Conservation (phyloP, 2,888 invertebrate species). For the Acleris laterana region DNA sequence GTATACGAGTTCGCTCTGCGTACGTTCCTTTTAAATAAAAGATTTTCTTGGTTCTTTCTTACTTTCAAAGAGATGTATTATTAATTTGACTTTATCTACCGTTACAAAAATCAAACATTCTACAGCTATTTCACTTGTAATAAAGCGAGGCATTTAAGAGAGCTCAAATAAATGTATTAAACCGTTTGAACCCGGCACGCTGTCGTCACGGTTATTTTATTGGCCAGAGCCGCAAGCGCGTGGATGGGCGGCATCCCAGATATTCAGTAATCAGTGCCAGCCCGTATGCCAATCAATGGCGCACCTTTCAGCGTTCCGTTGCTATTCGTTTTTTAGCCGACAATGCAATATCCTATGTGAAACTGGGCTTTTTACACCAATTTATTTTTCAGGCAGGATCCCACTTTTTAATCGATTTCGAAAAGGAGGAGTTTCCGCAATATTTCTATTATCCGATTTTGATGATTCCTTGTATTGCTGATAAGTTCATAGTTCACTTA, state of each 20-base stretch:
- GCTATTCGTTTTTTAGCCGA: slow-evolving; percentile 35
- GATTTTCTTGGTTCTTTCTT: too few relatives aligned
- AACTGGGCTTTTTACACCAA: slow-evolving; percentile 3
- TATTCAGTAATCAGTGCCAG: slow-evolving; percentile 65
- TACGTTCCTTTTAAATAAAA: too few relatives aligned
- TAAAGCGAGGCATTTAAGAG: background rate
- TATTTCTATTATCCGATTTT: too few relatives aligned
- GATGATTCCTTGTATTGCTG: too few relatives aligned
- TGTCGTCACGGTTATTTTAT: slow-evolving; percentile 24
- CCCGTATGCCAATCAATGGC: slow-evolving; percentile 57
- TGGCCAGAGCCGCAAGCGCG: slow-evolving; percentile 12
- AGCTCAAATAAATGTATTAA: slow-evolving; percentile 21
- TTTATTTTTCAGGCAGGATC: slow-evolving; percentile 6
- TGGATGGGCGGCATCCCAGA: slow-evolving; percentile 52
- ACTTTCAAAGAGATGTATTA: too few relatives aligned
- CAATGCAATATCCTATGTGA: slow-evolving; percentile 33
- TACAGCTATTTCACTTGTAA: too few relatives aligned
- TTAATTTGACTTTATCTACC: too few relatives aligned
- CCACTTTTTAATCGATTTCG: too few relatives aligned
- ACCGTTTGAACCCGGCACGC: slow-evolving; percentile 7
- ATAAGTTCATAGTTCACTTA: too few relatives aligned
- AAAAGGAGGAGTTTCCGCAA: too few relatives aligned
- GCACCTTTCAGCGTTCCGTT: slow-evolving; percentile 50
- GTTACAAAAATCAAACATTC: too few relatives aligned
- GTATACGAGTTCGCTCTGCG: too few relatives aligned